These are phyloP conservation scores for Neoaliturus tenellus DNA, from an alignment of 2,888 invertebrate species.

Conservation along the genomic window DNA sequence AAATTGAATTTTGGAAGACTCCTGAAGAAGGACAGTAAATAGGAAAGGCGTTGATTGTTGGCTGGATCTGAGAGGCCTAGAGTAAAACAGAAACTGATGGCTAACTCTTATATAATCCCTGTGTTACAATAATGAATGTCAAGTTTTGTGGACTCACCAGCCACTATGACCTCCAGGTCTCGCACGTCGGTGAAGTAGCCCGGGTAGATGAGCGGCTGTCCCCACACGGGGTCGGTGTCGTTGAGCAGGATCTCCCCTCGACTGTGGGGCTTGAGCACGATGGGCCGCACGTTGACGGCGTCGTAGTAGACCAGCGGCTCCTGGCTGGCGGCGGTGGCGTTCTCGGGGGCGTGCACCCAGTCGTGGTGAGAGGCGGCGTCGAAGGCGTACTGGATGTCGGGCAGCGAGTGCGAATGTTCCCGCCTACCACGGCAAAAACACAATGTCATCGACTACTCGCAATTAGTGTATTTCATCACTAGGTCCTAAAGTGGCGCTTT, in stretches of 20 bases:
- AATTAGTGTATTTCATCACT: too few relatives aligned
- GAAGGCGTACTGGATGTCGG: conserved; percentile 82
- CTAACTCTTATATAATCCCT: too few relatives aligned
- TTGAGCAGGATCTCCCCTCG: conserved; percentile 79
- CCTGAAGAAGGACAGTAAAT: too few relatives aligned
- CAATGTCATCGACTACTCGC: too few relatives aligned
- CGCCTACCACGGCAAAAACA: too few relatives aligned
- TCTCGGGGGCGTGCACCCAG: conserved; percentile 77
- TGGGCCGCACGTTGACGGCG: conserved; percentile 75
- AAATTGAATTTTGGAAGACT: too few relatives aligned
- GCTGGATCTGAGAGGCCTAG: too few relatives aligned
- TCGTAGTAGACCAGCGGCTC: conserved; percentile 78
- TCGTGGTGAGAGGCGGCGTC: conserved; percentile 77
- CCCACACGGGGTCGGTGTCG: conserved; percentile 81
- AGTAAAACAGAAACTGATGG: too few relatives aligned
- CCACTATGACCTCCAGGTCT: conserved; percentile 72
- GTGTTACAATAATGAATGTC: too few relatives aligned
- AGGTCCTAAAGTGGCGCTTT: too few relatives aligned
- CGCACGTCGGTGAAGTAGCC: conserved; percentile 77
- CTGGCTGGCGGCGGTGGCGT: conserved; percentile 73
- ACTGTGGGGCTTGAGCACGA: conserved; percentile 79
- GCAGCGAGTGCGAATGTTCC: conserved; percentile 70
- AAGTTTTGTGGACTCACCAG: conserved; percentile 63
- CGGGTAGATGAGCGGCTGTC: conserved; percentile 84
- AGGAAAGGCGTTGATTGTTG: too few relatives aligned